phyloP scores from a whole-genome alignment of 2,888 invertebrate genomes.

The Apodemia duryi region DNA sequence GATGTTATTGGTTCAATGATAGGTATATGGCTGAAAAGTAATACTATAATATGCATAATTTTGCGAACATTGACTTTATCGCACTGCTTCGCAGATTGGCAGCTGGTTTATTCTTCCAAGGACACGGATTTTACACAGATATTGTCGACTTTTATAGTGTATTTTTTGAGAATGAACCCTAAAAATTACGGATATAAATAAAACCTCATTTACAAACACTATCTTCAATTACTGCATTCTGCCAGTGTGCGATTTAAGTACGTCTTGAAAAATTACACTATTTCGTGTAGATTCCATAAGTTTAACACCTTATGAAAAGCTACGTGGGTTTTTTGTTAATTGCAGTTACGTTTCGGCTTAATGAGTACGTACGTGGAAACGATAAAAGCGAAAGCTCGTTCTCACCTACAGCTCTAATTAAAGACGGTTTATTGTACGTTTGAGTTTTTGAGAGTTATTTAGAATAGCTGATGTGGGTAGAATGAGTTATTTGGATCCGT shows the following conservation, averaged over 20 bases:
- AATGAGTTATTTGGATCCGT: conserved; percentile 19
- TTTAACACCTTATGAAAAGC: conserved; percentile 71
- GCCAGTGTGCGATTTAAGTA: conserved; percentile 6
- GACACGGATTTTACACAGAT: too few species aligned
- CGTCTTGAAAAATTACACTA: conserved; percentile 56
- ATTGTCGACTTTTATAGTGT: too few species aligned
- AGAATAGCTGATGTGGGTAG: conserved; percentile 21
- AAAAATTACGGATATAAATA: neutral
- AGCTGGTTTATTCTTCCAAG: too few species aligned
- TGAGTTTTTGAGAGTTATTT: conserved; percentile 42
- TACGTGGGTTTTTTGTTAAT: conserved; percentile 72
- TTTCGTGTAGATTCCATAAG: conserved; percentile 60
- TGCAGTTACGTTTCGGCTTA: conserved; percentile 68
- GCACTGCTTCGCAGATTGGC: too few species aligned
- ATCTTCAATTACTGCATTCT: neutral
- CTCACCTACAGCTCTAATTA: conserved; percentile 56
- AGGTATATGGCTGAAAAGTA: too few species aligned
- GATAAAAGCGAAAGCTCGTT: conserved; percentile 66
- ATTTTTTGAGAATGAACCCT: too few species aligned
- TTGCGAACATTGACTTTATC: too few species aligned
- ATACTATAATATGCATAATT: too few species aligned
- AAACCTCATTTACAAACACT: neutral
- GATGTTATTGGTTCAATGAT: too few species aligned
- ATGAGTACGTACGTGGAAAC: conserved; percentile 60
- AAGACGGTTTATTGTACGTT: conserved; percentile 58